Conservation (phyloP, 2,888 invertebrate genomes). For the Sabellastarte sp. region DNA sequence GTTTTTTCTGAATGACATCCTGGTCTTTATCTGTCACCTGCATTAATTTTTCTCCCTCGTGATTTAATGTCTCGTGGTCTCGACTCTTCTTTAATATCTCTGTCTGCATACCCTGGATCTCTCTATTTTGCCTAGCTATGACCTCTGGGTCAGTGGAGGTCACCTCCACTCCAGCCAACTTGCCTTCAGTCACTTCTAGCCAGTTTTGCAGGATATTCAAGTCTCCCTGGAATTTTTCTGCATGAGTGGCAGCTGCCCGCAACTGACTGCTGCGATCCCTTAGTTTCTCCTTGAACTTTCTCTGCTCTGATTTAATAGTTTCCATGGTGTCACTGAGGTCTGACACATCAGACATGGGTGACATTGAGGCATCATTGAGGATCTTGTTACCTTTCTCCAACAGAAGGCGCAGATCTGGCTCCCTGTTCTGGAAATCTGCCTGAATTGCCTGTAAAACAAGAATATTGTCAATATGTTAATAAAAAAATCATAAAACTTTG, state of each 20-base stretch:
- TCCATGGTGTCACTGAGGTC: constrained; percentile 74
- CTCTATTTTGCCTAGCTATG: constrained; percentile 81
- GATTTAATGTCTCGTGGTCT: constrained; percentile 74
- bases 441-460: constrained; percentile 72
- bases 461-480: no score
- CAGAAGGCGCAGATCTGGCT: constrained; percentile 62
- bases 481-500: no score
- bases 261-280: constrained; percentile 66
- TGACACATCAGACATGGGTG: constrained; percentile 62
- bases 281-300: constrained; percentile 83
- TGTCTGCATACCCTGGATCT: constrained; percentile 82
- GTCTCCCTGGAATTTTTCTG: constrained; percentile 76
- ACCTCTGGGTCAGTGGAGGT: constrained; percentile 73
- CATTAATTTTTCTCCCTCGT: constrained; percentile 79
- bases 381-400: constrained; percentile 84
- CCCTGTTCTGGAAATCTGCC: constrained; percentile 44
- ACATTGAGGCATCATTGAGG: constrained; percentile 20
- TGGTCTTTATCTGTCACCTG: constrained; percentile 87
- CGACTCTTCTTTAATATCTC: constrained; percentile 92
- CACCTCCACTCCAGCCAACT: constrained; percentile 73
- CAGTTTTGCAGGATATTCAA: constrained; percentile 70
- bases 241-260: constrained; percentile 63
- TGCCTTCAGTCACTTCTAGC: constrained; percentile 83
- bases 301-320: constrained; percentile 87
- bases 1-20: constrained; percentile 80